A percentile compares a stretch with the other conserved stretches of the same genome.
Conservation (phyloP, 2,888 invertebrate genomes). For the Celastrina argiolus region DNA sequence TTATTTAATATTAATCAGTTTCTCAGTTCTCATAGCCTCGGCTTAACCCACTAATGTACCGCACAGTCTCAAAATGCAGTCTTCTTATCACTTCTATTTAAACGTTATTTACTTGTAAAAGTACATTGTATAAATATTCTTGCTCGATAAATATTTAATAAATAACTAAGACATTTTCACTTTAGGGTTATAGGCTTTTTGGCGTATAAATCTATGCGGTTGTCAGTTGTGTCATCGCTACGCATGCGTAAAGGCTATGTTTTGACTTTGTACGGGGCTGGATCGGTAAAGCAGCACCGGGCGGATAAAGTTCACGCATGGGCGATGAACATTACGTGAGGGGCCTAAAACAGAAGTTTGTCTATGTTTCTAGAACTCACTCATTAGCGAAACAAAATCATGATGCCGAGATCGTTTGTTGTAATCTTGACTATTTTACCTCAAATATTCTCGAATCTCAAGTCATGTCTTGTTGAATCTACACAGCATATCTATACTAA, state of each 20-base stretch:
- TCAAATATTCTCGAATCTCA: no score
- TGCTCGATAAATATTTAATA: slow-evolving; percentile 4
- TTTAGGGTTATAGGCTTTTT: slow-evolving; percentile 29
- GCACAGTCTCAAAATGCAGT: slow-evolving; percentile 3
- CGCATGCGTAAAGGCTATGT: slow-evolving; percentile 54
- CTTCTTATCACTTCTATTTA: background rate
- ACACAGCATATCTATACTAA: no score
- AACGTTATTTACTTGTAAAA: slow-evolving; percentile 4
- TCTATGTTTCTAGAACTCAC: background rate
- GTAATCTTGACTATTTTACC: no score
- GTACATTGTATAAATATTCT: slow-evolving; percentile 16
- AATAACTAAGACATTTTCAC: slow-evolving; percentile 35
- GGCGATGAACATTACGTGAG: background rate
- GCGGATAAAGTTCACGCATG: background rate
- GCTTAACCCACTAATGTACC: background rate
- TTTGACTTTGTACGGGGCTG: slow-evolving; percentile 52
- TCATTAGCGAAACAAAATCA: no score
- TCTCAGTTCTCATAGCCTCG: background rate
- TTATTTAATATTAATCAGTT: slow-evolving; percentile 21
- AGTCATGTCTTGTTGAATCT: no score
- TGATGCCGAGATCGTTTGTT: no score
- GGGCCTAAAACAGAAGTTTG: background rate
- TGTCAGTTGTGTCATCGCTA: slow-evolving; percentile 57
- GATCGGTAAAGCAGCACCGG: slow-evolving; percentile 60
- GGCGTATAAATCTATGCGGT: slow-evolving; percentile 36